Evolutionary conservation across 2,113 vertebrate genomes (phyloP).

Genomic region (Sylvicapra grimmia): DNA sequence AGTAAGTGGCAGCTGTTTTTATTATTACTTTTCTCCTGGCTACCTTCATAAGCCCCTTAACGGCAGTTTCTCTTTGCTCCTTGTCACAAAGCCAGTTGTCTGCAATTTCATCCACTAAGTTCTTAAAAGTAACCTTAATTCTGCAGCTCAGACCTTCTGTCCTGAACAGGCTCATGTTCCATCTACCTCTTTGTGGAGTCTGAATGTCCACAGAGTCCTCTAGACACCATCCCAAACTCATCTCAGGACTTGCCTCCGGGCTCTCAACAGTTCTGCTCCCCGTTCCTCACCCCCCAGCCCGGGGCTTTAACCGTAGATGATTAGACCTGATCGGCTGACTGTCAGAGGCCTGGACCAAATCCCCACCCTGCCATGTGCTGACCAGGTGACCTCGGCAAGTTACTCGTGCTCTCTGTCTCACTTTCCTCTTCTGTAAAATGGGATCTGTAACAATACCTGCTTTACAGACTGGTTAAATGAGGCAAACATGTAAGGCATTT

Average conservation of each 20-base stretch:
- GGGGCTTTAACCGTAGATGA: background rate
- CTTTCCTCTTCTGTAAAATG: background rate
- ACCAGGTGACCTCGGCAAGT: background rate
- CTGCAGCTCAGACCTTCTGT: background rate
- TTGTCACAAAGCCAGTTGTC: background rate
- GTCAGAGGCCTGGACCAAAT: background rate
- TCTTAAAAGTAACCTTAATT: background rate
- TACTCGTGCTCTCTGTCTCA: background rate
- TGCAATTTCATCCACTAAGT: background rate
- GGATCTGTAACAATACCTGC: background rate
- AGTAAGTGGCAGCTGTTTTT: background rate
- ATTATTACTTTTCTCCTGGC: background rate
- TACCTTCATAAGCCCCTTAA: background rate
- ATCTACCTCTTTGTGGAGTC: background rate
- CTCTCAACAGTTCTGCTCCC: background rate
- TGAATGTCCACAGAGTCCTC: background rate
- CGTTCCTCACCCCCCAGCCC: accelerated
- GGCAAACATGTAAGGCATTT: background rate
- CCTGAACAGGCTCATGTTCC: background rate
- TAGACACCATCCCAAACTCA: background rate
- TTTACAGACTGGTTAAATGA: background rate
- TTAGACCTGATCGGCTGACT: no score
- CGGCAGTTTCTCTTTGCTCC: background rate
- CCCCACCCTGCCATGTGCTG: background rate
- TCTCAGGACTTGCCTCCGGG: background rate